Percentiles rank a stretch among this genome's conserved stretches.
These are phyloP conservation scores for Chanos chanos DNA, from an alignment of 2,797 vertebrate genomes.

Conservation along the genomic window DNA sequence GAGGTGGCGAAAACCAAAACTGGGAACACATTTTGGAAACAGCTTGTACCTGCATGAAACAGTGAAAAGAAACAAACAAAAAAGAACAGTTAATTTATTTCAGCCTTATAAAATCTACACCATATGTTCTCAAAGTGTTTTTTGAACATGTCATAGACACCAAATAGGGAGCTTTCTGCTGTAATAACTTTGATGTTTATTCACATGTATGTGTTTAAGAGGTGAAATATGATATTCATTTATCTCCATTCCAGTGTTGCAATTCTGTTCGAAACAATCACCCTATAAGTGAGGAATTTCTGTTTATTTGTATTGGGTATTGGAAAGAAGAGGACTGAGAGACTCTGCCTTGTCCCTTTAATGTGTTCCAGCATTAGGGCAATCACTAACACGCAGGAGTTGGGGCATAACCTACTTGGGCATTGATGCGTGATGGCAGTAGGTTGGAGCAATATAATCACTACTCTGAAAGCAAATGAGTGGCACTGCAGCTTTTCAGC, in stretches of 20 bases:
- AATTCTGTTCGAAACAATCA: background rate
- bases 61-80: background rate
- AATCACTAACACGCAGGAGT: conserved; percentile 25
- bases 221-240: too few relatives aligned
- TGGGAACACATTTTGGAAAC: conserved; percentile 89
- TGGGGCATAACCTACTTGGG: conserved; percentile 63
- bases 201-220: too few relatives aligned
- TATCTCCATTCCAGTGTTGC: too few relatives aligned
- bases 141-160: too few relatives aligned
- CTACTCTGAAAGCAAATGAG: conserved; percentile 54
- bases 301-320: conserved; percentile 5
- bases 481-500: conserved; percentile 37
- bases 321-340: conserved; percentile 6
- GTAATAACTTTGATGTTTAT: too few relatives aligned
- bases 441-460: conserved; percentile 26
- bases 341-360: conserved; percentile 24
- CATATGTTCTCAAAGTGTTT: too few relatives aligned
- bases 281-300: background rate
- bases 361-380: conserved; percentile 15
- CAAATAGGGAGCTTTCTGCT: too few relatives aligned
- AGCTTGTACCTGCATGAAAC: conserved; percentile 89
- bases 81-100: background rate
- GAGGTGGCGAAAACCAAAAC: conserved; percentile 94
- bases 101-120: background rate
- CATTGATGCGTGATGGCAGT: conserved; percentile 62